These are phyloP conservation scores for Drosophila infuscata DNA, from an alignment of 2,888 invertebrate species.

Conservation along the genomic window DNA sequence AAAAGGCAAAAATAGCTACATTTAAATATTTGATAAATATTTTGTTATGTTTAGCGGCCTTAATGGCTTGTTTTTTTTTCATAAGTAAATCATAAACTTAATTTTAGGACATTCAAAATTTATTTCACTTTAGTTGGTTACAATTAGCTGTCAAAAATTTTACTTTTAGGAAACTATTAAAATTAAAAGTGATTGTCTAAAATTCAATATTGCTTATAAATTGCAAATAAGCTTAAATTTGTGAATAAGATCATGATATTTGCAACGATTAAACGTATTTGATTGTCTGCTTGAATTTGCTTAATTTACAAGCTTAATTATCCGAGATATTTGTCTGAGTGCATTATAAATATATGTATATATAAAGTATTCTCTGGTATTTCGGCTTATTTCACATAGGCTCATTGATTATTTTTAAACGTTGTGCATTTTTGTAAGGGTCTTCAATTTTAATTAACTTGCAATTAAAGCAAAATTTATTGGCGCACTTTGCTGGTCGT, in stretches of 20 bases:
- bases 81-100: background rate
- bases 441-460: constrained; percentile 70
- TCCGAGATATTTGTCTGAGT: constrained; percentile 3
- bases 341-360: background rate
- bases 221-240: background rate
- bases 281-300: constrained; percentile 10
- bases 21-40: background rate
- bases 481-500: constrained; percentile 71
- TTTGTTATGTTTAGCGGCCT: background rate
- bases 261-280: constrained; percentile 22
- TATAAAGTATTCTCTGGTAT: constrained; percentile 4
- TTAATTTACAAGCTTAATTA: constrained; percentile 31
- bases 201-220: background rate
- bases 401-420: constrained; percentile 24
- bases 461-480: constrained; percentile 77
- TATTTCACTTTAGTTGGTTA: background rate
- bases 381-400: constrained; percentile 10
- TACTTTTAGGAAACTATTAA: background rate
- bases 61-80: background rate
- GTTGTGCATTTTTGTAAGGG: constrained; percentile 6
- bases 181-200: background rate
- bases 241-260: constrained; percentile 7
- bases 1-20: background rate
- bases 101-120: background rate
- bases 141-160: too few species aligned